A percentile compares a stretch with the other conserved stretches of the same genome.
Conservation (phyloP, 2,888 invertebrate genomes). For the Rhogogaster chlorosoma region DNA sequence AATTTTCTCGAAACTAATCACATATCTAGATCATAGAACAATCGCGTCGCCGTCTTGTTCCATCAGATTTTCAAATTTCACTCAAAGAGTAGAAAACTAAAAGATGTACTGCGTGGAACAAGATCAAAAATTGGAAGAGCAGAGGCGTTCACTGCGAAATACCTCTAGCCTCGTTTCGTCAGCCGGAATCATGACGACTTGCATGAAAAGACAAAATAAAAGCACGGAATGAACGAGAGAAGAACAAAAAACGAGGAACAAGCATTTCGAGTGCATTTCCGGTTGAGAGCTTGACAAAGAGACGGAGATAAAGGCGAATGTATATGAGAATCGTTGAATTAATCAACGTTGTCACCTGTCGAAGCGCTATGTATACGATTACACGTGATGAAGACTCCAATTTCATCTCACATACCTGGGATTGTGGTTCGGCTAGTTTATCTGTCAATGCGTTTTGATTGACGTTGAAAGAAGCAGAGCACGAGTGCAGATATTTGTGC, state of each 20-base stretch:
- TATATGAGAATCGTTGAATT: neutral
- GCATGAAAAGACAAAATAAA: constrained; percentile 11
- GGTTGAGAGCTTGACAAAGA: neutral
- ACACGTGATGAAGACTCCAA: neutral
- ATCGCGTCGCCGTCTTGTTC: neutral
- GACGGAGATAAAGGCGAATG: neutral
- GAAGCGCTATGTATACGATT: neutral
- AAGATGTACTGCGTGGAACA: neutral
- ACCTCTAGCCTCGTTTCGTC: neutral
- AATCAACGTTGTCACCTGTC: neutral
- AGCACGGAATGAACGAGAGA: neutral
- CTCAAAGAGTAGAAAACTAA: neutral
- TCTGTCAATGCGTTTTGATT: neutral
- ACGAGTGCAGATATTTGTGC: neutral
- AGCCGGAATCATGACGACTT: neutral
- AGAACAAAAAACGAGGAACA: neutral
- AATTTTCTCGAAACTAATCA: too few relatives aligned
- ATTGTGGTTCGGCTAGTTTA: neutral
- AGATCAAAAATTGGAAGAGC: neutral
- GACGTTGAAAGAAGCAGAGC: neutral
- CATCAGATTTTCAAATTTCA: neutral
- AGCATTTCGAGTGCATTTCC: neutral
- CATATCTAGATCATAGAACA: too few relatives aligned
- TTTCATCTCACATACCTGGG: neutral
- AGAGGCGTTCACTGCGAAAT: neutral